Evolutionary conservation across 2,888 invertebrate genomes (phyloP).

Genomic region (Parascotia fuliginaria): DNA sequence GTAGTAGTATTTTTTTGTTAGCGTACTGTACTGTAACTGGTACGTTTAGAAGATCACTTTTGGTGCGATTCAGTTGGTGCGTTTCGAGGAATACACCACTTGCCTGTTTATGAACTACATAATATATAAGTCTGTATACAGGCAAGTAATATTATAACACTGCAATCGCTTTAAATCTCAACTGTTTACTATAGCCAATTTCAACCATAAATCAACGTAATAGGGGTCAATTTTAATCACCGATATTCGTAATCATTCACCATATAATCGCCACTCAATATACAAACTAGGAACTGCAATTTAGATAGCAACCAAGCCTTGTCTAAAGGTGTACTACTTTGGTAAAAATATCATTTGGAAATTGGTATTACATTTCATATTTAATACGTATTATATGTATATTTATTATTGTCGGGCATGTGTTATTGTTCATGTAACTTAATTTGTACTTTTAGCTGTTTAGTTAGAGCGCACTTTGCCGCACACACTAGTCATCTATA

Average conservation of each 20-base stretch:
- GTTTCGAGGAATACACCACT: too few species aligned
- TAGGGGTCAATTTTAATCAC: neutral
- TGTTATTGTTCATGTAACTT: slow-evolving; percentile 3
- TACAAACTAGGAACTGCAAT: slow-evolving; percentile 33
- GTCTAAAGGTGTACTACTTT: slow-evolving; percentile 16
- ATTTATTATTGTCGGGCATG: slow-evolving; percentile 1
- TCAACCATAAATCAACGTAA: neutral
- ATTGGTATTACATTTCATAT: slow-evolving; percentile 4
- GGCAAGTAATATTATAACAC: neutral
- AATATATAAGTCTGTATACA: too few species aligned
- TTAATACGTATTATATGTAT: slow-evolving; percentile 3
- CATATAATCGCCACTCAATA: neutral
- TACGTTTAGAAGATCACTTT: too few species aligned
- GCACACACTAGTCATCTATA: neutral
- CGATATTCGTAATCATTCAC: neutral
- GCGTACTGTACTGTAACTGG: too few species aligned
- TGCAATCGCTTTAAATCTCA: too few species aligned
- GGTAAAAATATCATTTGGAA: slow-evolving; percentile 25
- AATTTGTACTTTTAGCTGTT: slow-evolving; percentile 13
- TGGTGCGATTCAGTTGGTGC: too few species aligned
- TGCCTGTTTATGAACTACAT: too few species aligned
- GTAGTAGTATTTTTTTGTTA: too few species aligned
- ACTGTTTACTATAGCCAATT: neutral
- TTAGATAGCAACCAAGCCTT: slow-evolving; percentile 16
- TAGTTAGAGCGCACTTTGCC: neutral